Conservation (phyloP, 2,888 invertebrate species). For the Dasysyrphus tricinctus region DNA sequence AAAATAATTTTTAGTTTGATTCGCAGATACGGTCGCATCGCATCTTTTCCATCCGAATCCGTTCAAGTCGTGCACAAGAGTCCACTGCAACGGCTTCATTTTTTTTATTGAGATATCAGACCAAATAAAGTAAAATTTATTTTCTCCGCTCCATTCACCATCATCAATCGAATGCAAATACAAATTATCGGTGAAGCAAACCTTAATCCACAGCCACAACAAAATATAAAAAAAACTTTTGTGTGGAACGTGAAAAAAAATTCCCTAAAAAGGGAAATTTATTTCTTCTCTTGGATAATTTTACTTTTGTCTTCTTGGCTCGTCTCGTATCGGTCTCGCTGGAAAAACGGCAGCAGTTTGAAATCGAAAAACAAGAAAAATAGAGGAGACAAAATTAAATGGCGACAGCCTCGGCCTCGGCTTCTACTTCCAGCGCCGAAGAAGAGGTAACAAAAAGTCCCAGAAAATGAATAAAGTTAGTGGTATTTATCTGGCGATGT, state of each 20-base stretch:
- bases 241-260: constrained; percentile 48
- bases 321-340: not conserved
- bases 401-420: constrained; percentile 49
- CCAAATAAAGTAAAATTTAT: constrained; percentile 22
- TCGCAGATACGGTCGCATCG: constrained; percentile 69
- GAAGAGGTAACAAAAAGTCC: constrained; percentile 62
- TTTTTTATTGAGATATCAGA: not conserved
- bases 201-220: constrained; percentile 3
- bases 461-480: constrained; percentile 30
- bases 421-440: constrained; percentile 70
- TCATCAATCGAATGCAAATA: constrained; percentile 19
- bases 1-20: constrained; percentile 68
- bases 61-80: not conserved
- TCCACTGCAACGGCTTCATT: constrained; percentile 32
- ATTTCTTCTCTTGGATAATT: constrained; percentile 26
- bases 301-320: constrained; percentile 8
- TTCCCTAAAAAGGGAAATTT: constrained; percentile 64
- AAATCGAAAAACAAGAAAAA: constrained; percentile 20
- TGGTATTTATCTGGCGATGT: constrained; percentile 47
- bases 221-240: constrained; percentile 12
- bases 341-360: constrained; percentile 35
- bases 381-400: constrained; percentile 48
- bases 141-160: not conserved
- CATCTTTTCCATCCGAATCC: constrained; percentile 37
- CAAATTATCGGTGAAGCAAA: constrained; percentile 42